A percentile compares a stretch with the other conserved stretches of the same genome.
Evolutionary conservation across 37 sponge, comb jelly and placozoan genomes (phyloP).

Genomic region (Geodia barretti): DNA sequence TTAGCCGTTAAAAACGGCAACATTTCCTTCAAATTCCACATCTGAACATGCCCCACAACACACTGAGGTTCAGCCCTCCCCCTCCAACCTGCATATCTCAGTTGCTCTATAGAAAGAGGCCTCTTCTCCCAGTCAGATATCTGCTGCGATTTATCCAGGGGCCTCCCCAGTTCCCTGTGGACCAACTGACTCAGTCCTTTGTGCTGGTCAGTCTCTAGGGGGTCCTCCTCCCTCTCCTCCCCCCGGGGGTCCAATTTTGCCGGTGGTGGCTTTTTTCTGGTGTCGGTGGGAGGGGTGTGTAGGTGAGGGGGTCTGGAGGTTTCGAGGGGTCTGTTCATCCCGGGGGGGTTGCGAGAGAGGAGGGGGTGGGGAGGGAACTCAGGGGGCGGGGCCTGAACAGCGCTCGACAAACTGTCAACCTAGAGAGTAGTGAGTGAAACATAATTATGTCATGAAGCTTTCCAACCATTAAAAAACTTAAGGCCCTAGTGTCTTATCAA

Average conservation of each 20-base stretch:
- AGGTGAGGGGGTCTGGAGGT: background rate
- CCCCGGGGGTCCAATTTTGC: too few species aligned
- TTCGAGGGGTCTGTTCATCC: background rate
- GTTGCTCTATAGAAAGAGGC: conserved; percentile 66
- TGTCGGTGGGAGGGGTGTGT: background rate
- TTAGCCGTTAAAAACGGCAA: too few species aligned
- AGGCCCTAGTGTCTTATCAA: too few species aligned
- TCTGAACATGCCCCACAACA: too few species aligned
- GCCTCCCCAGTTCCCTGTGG: conserved; percentile 70
- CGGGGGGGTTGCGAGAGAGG: background rate
- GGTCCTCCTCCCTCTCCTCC: background rate
- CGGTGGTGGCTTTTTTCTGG: background rate
- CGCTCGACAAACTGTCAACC: background rate
- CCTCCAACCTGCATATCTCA: conserved; percentile 74
- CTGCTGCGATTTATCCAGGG: conserved; percentile 90
- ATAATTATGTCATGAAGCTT: background rate
- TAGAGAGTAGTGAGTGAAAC: background rate
- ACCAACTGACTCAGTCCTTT: conserved; percentile 73
- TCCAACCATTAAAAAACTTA: too few species aligned
- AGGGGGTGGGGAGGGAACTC: background rate
- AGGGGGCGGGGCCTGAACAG: background rate
- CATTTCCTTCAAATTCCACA: too few species aligned
- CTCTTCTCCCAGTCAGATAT: conserved; percentile 89
- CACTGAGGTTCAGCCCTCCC: background rate
- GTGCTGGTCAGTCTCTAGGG: background rate